These are phyloP conservation scores for Tapirus terrestris DNA, from an alignment of 2,113 vertebrate species.

Conservation along the genomic window DNA sequence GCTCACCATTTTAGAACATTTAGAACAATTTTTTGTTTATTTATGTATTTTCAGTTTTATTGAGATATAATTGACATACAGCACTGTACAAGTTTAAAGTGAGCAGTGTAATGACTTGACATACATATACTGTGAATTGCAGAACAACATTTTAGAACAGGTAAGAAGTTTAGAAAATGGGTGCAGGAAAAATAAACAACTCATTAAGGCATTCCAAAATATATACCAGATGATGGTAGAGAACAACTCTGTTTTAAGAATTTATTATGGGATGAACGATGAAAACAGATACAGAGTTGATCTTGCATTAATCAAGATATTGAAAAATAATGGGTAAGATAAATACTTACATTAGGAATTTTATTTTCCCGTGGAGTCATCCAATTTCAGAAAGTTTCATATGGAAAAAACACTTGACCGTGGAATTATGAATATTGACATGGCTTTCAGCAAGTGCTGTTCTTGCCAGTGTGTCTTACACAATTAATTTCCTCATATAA, in stretches of 20 bases:
- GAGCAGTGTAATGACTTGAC: accelerated
- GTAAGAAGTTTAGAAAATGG: neutral
- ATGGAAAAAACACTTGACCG: neutral
- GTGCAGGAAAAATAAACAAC: neutral
- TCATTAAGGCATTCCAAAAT: neutral
- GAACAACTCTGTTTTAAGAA: neutral
- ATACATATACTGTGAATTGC: accelerated
- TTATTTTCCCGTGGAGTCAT: neutral
- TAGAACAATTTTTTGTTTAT: neutral
- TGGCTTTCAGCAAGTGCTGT: neutral
- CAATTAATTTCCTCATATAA: slow-evolving; percentile 48
- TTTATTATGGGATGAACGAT: neutral
- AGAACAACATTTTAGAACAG: neutral
- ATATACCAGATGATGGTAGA: neutral
- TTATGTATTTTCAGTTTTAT: neutral
- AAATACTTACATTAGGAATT: neutral
- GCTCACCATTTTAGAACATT: neutral
- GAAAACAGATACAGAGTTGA: neutral
- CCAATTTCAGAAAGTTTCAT: neutral
- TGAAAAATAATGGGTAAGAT: neutral
- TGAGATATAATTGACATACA: neutral
- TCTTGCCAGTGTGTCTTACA: neutral
- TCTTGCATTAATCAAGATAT: neutral
- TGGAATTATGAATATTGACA: neutral
- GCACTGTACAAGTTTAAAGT: no score